These are phyloP conservation scores for Jordanella pulchra DNA, from an alignment of 2,797 vertebrate species.

Conservation along the genomic window DNA sequence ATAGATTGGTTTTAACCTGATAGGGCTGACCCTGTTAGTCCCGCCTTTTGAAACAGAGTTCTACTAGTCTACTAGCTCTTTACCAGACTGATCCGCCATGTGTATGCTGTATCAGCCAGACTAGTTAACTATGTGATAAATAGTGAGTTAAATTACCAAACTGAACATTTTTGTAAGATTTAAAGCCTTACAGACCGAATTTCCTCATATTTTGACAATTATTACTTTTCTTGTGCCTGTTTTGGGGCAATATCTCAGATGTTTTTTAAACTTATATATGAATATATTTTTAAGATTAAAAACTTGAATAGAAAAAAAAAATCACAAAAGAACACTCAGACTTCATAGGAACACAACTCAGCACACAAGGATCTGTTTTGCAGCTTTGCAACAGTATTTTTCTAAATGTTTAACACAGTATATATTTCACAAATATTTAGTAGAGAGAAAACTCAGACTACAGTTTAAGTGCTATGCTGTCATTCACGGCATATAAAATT, in stretches of 20 bases:
- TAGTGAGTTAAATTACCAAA: neutral
- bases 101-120: neutral
- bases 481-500: constrained; percentile 53
- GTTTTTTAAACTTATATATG: constrained; percentile 41
- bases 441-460: constrained; percentile 43
- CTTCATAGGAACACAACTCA: constrained; percentile 51
- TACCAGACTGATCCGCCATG: no score
- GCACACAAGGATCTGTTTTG: constrained; percentile 42
- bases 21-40: no score
- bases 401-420: constrained; percentile 49
- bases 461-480: constrained; percentile 55
- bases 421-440: constrained; percentile 46
- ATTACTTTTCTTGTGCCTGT: constrained; percentile 25
- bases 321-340: constrained; percentile 6
- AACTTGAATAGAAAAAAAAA: constrained; percentile 40
- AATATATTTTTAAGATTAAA: constrained; percentile 42
- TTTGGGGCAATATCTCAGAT: constrained; percentile 27
- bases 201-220: constrained; percentile 1
- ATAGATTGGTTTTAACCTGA: no score
- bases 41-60: no score
- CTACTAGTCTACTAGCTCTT: no score
- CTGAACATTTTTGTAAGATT: neutral
- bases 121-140: neutral
- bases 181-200: neutral
- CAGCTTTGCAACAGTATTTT: constrained; percentile 36